Percentiles rank a stretch among this genome's conserved stretches.
phyloP scores from a whole-genome alignment of 2,797 vertebrate species.

The Taenioides sp. region DNA sequence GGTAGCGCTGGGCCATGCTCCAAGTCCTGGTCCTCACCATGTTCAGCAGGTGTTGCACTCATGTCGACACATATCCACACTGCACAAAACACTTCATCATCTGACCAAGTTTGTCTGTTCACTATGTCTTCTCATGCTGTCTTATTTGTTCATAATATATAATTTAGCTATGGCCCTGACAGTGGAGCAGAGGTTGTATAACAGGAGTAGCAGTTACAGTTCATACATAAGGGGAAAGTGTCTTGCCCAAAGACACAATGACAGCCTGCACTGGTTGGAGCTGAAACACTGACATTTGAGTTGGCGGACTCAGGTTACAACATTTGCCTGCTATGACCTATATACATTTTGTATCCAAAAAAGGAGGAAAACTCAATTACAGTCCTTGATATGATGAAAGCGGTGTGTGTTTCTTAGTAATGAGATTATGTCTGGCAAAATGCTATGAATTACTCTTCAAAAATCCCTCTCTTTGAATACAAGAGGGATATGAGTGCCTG shows the following conservation, averaged over 20 bases:
- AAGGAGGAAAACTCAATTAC: neutral
- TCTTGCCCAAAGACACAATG: neutral
- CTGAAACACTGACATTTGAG: neutral
- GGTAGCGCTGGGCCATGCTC: conserved; percentile 14
- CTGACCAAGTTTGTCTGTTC: conserved; percentile 39
- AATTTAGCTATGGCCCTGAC: neutral
- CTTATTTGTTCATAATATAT: neutral
- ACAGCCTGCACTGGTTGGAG: neutral
- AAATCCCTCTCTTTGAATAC: neutral
- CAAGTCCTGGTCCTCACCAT: conserved; percentile 5
- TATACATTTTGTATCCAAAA: no score
- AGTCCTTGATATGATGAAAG: conserved; percentile 9
- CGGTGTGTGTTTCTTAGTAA: neutral
- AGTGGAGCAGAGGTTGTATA: neutral
- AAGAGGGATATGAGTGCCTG: conserved; percentile 1
- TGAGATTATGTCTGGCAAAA: neutral
- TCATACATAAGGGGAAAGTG: neutral
- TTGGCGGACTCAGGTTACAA: neutral
- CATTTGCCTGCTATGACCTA: neutral
- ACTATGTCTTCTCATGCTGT: neutral
- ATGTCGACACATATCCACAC: conserved; percentile 25
- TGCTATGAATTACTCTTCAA: neutral
- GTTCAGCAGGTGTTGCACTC: conserved; percentile 33
- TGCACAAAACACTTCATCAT: conserved; percentile 20
- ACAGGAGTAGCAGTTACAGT: neutral